These are phyloP conservation scores for Ptilorrhoa leucosticta DNA, from an alignment of 2,113 vertebrate species.

Conservation along the genomic window DNA sequence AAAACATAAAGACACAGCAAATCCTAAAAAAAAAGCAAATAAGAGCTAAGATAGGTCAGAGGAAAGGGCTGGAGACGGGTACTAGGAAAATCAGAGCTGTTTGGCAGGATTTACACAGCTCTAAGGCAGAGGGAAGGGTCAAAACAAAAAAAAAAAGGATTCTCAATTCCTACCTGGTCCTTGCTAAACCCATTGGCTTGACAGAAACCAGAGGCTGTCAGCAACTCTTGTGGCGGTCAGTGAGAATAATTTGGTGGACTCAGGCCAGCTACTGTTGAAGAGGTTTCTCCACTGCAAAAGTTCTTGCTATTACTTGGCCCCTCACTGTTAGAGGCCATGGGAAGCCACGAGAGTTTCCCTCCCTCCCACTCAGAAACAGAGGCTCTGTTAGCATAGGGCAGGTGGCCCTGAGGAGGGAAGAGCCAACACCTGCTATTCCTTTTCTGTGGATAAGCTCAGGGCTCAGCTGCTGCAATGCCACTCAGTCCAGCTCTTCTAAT, in stretches of 20 bases:
- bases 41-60: neutral
- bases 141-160: neutral
- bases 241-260: neutral
- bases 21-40: neutral
- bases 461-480: neutral
- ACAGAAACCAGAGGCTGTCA: neutral
- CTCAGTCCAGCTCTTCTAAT: neutral
- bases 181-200: neutral
- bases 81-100: neutral
- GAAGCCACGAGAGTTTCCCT: neutral
- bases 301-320: neutral
- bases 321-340: neutral
- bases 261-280: neutral
- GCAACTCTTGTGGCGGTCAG: neutral
- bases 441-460: neutral
- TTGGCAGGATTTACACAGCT: neutral
- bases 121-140: neutral
- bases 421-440: neutral
- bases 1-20: conserved; percentile 21
- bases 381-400: neutral
- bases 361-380: neutral
- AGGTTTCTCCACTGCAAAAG: neutral
- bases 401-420: neutral
- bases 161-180: neutral
- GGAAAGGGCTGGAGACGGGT: neutral